Base-by-base conservation (phyloP, 2,888 invertebrate species). In the Fragum whitleyi region DNA sequence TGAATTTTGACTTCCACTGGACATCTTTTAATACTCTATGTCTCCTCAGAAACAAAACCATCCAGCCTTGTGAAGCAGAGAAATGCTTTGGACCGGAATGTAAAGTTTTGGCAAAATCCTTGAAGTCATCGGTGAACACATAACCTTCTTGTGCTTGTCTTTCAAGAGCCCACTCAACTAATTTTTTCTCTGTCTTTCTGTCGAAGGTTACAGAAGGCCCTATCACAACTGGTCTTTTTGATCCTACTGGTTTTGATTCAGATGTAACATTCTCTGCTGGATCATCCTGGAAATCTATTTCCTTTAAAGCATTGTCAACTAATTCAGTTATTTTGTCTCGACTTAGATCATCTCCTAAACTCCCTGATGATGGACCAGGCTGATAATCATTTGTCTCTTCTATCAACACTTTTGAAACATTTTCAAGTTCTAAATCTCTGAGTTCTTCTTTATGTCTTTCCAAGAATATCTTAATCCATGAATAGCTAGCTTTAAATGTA, bases 91-190 rank as follows among this genome's bases (percentile, higher is more conserved):
- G 62, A 32, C 85, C 85, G 51, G 59, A 77, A 53, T 85, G 80
- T 1, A 81, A 28, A 23, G 85, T 81, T 67, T 81, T 85, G n/a
- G 85, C 85, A 77, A 74, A 85, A 7, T 79, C 69, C 71, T 79
- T 85, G 32, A 85, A 85, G 47, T 85, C 85, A 79, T 85, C 85
- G 61, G 85, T 81, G 53, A 81, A 85, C 26, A 84, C 81, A 79
- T 81, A 85, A 16, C 79, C 85, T 71, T 81, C 77, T 29, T 59
- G 32, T 6, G 61, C 21, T 21, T 81, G 79, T 68, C 42, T 74
- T 28, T 81, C 79, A 21, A 85, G 28, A 14, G 78, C 79, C 85
- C 85, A 85, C 57, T 85, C 81, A 19, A 81, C 85, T 11, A 85
- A 42, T 16, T 59, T 55, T 59, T 65, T 77, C 36, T 85, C 85